Evolutionary conservation across 1,140 invertebrate species (phyloP).

Genomic region (Zaprionus tsacasi): DNA sequence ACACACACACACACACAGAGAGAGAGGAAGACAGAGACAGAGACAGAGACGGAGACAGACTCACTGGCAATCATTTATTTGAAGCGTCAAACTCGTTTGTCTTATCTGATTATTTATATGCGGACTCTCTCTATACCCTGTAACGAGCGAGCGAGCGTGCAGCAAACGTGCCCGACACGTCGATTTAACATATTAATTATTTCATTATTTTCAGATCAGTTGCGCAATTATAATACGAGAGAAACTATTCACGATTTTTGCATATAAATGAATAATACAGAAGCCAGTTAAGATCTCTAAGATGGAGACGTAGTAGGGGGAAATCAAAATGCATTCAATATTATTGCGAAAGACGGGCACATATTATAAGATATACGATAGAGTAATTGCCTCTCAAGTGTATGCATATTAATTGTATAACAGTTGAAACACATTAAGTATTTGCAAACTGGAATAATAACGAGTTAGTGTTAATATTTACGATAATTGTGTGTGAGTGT

Average conservation of each 20-base stretch:
- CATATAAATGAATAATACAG: constrained; percentile 4
- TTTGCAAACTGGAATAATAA: background rate
- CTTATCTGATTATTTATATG: constrained; percentile 79
- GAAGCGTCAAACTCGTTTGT: constrained; percentile 83
- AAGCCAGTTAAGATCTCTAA: background rate
- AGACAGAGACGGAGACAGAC: constrained; percentile 11
- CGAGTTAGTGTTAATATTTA: background rate
- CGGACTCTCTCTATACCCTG: constrained; percentile 52
- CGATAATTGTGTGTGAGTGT: background rate
- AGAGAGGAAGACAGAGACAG: constrained; percentile 9
- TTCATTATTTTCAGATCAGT: constrained; percentile 6
- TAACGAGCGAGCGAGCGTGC: too few species aligned
- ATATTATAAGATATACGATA: background rate
- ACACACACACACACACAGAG: constrained; percentile 32
- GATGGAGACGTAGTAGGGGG: too few species aligned
- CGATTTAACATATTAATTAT: constrained; percentile 10
- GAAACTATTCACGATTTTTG: background rate
- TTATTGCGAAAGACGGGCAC: background rate
- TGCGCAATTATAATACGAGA: background rate
- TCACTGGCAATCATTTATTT: constrained; percentile 77
- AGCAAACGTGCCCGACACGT: too few species aligned
- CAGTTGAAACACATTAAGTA: constrained; percentile 12
- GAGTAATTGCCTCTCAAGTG: background rate
- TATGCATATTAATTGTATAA: constrained; percentile 11
- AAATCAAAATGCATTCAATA: background rate